Evolutionary conservation across 53 echinoderm and acorn worm genomes (phyloP).

Genomic region (Echinometra lucunter): DNA sequence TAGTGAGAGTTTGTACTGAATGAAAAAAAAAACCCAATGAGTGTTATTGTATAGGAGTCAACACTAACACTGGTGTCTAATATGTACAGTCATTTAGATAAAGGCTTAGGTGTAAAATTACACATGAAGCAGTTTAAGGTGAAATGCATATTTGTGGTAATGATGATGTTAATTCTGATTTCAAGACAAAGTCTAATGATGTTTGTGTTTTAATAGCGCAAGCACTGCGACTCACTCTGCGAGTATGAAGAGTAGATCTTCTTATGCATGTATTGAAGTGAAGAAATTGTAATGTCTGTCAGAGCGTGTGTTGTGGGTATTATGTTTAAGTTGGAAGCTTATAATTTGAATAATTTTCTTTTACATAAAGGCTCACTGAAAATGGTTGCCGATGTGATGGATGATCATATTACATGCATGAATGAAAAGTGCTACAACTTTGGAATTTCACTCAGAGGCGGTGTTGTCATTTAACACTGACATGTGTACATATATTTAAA

Average conservation of each 20-base stretch:
- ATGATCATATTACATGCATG: background rate
- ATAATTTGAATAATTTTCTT: background rate
- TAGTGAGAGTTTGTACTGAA: background rate
- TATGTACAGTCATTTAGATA: too few relatives aligned
- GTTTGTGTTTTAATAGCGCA: too few relatives aligned
- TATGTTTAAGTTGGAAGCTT: background rate
- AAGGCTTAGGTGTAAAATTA: too few relatives aligned
- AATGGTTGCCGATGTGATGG: background rate
- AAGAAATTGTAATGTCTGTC: background rate
- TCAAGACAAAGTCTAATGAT: too few relatives aligned
- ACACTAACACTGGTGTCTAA: background rate
- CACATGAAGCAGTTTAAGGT: too few relatives aligned
- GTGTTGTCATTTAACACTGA: background rate
- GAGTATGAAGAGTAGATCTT: too few relatives aligned
- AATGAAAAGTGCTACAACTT: background rate
- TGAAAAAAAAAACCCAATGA: too few relatives aligned
- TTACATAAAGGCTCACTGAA: background rate
- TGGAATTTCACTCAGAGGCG: background rate
- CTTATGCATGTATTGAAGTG: too few relatives aligned
- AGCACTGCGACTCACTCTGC: too few relatives aligned
- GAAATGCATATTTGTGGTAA: too few relatives aligned
- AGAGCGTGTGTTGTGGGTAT: background rate
- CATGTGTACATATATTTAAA: slow-evolving; percentile 42
- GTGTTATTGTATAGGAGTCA: background rate
- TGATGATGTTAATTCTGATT: too few relatives aligned